Conservation (phyloP, 1,140 invertebrate genomes). For the Lysiphlebus fabarum region DNA sequence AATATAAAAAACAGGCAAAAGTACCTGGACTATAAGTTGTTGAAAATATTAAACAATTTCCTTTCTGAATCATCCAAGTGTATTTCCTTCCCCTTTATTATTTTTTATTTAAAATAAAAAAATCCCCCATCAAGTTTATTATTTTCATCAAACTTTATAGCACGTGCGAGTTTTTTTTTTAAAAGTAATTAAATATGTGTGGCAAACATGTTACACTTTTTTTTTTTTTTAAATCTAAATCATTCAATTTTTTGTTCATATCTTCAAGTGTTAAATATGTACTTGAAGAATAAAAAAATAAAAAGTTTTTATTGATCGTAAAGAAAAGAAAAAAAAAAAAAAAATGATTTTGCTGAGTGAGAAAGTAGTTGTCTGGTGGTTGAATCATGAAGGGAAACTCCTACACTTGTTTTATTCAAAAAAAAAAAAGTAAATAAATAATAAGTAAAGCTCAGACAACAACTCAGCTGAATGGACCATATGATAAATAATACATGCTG, state of each 20-base stretch:
- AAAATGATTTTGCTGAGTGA: too few relatives aligned
- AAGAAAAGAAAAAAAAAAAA: too few relatives aligned
- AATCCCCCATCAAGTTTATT: neutral
- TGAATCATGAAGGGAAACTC: conserved; percentile 2
- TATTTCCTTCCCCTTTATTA: conserved; percentile 24
- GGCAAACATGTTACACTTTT: neutral
- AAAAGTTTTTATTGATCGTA: too few relatives aligned
- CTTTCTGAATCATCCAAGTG: conserved; percentile 23
- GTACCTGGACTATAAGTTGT: neutral
- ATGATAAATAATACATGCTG: neutral
- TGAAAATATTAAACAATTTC: conserved; percentile 1
- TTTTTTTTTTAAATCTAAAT: neutral
- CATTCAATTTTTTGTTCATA: too few relatives aligned
- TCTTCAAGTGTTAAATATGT: too few relatives aligned
- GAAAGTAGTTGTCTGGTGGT: neutral
- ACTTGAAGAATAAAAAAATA: too few relatives aligned
- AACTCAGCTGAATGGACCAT: conserved; percentile 8
- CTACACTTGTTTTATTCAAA: conserved; percentile 8
- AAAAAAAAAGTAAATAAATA: neutral
- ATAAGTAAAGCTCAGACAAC: neutral
- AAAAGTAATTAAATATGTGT: conserved; percentile 7
- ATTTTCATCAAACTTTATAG: neutral
- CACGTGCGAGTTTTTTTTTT: neutral
- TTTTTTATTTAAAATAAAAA: neutral
- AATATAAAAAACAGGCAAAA: neutral